Evolutionary conservation across 2,888 invertebrate species (phyloP).

Genomic region (Margaritifera margaritifera): DNA sequence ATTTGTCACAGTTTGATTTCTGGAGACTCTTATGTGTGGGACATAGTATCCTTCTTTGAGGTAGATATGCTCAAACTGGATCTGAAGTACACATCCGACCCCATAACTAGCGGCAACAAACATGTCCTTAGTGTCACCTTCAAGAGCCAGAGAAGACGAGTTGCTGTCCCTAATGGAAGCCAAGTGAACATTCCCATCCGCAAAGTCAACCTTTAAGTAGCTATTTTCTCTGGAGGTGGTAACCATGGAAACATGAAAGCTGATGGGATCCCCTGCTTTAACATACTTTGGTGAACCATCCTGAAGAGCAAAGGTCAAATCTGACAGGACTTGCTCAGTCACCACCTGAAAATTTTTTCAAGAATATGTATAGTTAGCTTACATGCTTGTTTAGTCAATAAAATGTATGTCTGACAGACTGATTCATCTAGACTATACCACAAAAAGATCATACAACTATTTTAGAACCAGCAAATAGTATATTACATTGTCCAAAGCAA

Average conservation of each 20-base stretch:
- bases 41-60: constrained; percentile 40
- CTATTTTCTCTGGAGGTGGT: constrained; percentile 53
- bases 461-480: no score
- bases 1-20: not conserved
- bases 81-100: constrained; percentile 48
- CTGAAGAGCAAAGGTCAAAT: constrained; percentile 36
- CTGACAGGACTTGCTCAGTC: constrained; percentile 28
- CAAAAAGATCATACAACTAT: no score
- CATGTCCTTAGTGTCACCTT: constrained; percentile 41
- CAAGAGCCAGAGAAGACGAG: constrained; percentile 34
- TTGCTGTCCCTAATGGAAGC: constrained; percentile 48
- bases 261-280: constrained; percentile 28
- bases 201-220: constrained; percentile 50
- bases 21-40: constrained; percentile 37
- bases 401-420: no score
- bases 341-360: constrained; percentile 34
- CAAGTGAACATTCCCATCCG: constrained; percentile 40
- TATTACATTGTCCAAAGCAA: no score
- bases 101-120: constrained; percentile 58
- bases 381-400: not conserved
- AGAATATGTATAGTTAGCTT: not conserved
- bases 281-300: constrained; percentile 24
- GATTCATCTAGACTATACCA: no score
- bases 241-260: constrained; percentile 47
- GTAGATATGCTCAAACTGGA: constrained; percentile 54